These are phyloP conservation scores for Myiagra hebetior DNA, from an alignment of 2,113 vertebrate genomes.

Conservation along the genomic window DNA sequence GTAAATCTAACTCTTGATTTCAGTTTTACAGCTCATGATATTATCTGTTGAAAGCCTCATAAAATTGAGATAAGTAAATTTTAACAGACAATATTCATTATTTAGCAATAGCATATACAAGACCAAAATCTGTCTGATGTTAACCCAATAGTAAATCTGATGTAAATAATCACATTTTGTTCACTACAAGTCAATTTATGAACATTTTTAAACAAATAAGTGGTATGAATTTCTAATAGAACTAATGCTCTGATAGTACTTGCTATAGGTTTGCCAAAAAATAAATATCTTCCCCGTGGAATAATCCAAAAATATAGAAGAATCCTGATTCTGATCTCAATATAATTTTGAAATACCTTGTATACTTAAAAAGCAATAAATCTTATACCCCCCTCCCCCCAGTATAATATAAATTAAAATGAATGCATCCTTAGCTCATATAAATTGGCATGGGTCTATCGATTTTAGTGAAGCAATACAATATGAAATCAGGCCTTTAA, in stretches of 20 bases:
- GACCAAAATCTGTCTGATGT: not conserved
- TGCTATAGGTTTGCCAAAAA: not conserved
- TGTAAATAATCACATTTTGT: not conserved
- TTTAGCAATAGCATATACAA: not conserved
- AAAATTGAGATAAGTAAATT: not conserved
- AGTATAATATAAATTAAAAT: not conserved
- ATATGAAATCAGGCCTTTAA: not conserved
- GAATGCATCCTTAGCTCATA: not conserved
- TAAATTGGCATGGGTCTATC: not conserved
- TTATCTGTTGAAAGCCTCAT: not conserved
- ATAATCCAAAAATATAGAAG: not conserved
- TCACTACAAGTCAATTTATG: not conserved
- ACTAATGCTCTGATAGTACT: not conserved
- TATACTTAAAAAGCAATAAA: not conserved
- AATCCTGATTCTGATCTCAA: not conserved
- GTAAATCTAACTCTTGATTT: not conserved
- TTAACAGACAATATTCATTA: not conserved
- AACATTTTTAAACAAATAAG: not conserved
- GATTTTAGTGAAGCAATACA: not conserved
- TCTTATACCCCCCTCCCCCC: fast-evolving
- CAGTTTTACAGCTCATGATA: not conserved
- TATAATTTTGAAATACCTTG: not conserved
- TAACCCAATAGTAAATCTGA: not conserved
- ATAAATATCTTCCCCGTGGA: not conserved
- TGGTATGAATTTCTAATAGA: not conserved